Evolutionary conservation across 2,888 invertebrate genomes (phyloP), one percentile per base, ranked within the genome.

Genomic region (Bombylius major): DNA sequence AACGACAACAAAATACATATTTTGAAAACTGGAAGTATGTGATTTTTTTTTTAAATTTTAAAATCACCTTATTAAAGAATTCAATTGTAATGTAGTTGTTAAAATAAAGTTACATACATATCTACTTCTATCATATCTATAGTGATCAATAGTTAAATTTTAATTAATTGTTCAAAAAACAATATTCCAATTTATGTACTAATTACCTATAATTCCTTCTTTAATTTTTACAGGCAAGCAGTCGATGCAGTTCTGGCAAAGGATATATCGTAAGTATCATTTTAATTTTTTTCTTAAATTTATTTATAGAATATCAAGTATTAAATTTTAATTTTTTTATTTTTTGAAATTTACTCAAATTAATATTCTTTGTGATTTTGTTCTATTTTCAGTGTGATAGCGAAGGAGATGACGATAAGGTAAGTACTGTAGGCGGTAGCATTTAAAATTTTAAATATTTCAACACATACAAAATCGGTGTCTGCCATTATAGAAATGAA

Each of bases 371-470:
- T 9, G 8, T 9, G 39, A 39, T 14, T 45, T 14, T 14, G 14
- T 77, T 77, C 76, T 75, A 72, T 78, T 84, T 85, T 64, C 83
- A 89, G 88, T 89, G 89, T 88, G 89, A 88, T 87, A 89, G 88
- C 82, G 89, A 89, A 82, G 88, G 87, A 78, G 89, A 89, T 78
- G 88, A 88, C 78, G 88, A 88, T 80, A 88, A 88, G 88, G 88
- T 86, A 79, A 81, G 84, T 62, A 7, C 32, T 31, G 39, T 42
- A 23, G 23, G 23, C 23, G 23, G 23, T 23, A 23, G 23, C 23
- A 23, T 23, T 23, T 23, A 23, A 23, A 23, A 23, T 23, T 1
- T 23, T 23, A 23, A 23, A 23, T 23, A 23, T 23, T 23, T 23
- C 23, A 23, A 23, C 23, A 23, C 23, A 23, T 23, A 23, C 23